Conservation (phyloP, 2,113 vertebrate species). For the Muscicapa adusta region DNA sequence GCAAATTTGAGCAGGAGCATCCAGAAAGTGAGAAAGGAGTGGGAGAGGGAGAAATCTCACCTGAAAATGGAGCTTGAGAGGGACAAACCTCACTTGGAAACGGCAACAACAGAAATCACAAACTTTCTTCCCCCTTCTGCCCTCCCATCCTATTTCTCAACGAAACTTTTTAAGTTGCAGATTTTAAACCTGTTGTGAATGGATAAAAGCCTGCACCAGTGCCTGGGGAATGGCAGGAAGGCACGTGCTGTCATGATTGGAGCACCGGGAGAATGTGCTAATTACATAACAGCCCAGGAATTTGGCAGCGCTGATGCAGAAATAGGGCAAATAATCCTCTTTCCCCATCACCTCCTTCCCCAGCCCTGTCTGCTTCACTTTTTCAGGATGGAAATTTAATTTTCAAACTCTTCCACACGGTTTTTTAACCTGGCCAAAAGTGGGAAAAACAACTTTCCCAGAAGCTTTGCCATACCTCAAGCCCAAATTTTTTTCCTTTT, state of each 20-base stretch:
- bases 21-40: not conserved
- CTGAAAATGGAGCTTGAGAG: not conserved
- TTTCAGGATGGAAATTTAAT: not conserved
- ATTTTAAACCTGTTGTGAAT: not conserved
- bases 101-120: not conserved
- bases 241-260: conserved; percentile 39
- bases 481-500: not conserved
- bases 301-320: conserved; percentile 1
- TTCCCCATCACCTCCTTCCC: not conserved
- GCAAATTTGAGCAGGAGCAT: not conserved
- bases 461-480: not conserved
- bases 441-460: not conserved
- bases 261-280: not conserved
- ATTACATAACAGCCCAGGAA: conserved; percentile 45
- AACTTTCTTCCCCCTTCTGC: not conserved
- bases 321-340: conserved; percentile 49
- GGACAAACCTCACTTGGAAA: not conserved
- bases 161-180: not conserved
- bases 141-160: not conserved
- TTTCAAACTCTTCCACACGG: not conserved
- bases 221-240: conserved; percentile 22
- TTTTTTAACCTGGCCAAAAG: not conserved
- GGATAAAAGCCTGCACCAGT: not conserved
- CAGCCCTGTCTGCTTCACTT: not conserved
- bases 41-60: not conserved